Evolutionary conservation across 2,113 vertebrate genomes (phyloP), one percentile per base, ranked within the genome.

Genomic region (Serilophus lunatus): DNA sequence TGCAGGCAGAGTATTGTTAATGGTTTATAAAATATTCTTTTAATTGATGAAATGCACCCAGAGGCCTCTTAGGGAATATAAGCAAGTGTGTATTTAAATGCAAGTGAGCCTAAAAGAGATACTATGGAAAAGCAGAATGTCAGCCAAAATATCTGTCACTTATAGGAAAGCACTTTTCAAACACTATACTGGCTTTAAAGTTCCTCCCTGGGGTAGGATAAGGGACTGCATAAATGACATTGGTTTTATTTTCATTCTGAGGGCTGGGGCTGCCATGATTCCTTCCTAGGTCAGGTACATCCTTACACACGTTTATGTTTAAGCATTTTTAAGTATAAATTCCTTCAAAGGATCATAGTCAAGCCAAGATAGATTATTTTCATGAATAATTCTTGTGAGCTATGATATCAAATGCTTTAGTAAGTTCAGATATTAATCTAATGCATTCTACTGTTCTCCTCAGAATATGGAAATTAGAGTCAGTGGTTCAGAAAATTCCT

Each of bases 391-490:
- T 97, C 80, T 66, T 53, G 51, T 86, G 88, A 94, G 85, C 40
- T 72, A 42, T 7, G 33, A 49, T 96, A 94, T 86, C 66, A 89
- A 96, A 94, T 72, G 66, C 68, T 86, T 93, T 96, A 23, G 84
- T 57, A 93, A 74, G 20, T 88, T 96, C 91, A 91, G 90, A 86
- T 94, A 95, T 95, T 88, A 95, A 97, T 95, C 89, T 93, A 95
- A 94, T 92, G 50, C 64, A 84, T 92, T 96, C 86, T 74, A 49
- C 88, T 77, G 50, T 90, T 93, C 80, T 92, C 71, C 76, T 23
- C 51, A 93, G 83, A 92, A 94, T 88, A 90, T 72, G 68, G 68
- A 92, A 95, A 93, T 96, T 38, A 80, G 83, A 95, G 72, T n/a
- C 84, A 95, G 86, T 84, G 82, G 84, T 75, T 96, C 86, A 88